Conservation (phyloP, 2,888 invertebrate species). For the Glyphotaelius pellucidus region DNA sequence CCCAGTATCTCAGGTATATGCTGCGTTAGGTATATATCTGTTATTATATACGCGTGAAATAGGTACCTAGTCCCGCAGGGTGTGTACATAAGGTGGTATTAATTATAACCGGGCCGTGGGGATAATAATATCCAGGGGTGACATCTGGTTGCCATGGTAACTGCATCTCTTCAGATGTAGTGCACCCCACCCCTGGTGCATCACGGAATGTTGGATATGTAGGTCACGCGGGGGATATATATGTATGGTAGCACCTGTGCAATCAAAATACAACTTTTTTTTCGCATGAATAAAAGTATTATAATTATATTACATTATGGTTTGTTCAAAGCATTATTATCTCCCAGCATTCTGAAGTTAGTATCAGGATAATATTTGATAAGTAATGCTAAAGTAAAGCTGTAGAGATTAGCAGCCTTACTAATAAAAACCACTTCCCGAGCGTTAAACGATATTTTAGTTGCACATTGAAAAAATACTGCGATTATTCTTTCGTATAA, state of each 20-base stretch:
- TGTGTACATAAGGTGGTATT: constrained; percentile 37
- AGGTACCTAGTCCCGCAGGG: neutral
- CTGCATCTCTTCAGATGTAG: constrained; percentile 35
- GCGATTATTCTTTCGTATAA: no score
- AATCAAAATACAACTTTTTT: neutral
- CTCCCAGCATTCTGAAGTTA: neutral
- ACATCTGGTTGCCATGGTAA: constrained; percentile 47
- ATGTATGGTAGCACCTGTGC: neutral
- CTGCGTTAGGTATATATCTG: neutral
- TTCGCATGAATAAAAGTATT: no score
- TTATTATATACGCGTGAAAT: neutral
- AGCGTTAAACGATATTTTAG: no score
- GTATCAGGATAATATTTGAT: neutral
- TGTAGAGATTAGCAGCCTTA: no score
- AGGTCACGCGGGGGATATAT: constrained; percentile 12
- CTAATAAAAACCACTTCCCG: no score
- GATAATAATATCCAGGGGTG: constrained; percentile 38
- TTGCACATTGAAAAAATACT: no score
- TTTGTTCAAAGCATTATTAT: neutral
- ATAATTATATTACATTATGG: neutral
- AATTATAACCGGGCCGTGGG: constrained; percentile 41
- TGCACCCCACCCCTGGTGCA: neutral
- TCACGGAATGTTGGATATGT: constrained; percentile 29
- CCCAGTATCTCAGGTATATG: neutral
- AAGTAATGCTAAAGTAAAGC: no score